Evolutionary conservation across 2,113 vertebrate genomes (phyloP).

Genomic region (Chlamydotis undulata): DNA sequence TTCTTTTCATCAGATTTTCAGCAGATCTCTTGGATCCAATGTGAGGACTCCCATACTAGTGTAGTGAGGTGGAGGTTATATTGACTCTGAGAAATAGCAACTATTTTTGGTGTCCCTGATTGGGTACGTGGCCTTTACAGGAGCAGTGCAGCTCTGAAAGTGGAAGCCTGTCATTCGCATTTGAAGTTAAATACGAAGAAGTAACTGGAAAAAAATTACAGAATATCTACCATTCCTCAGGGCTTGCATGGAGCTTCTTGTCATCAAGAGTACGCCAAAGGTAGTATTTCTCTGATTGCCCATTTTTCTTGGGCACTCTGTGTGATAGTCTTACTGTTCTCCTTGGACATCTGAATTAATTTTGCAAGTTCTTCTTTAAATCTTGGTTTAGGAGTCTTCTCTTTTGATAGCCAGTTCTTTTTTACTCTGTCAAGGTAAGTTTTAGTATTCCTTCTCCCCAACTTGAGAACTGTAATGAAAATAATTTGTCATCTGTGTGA

Average conservation of each 20-base stretch:
- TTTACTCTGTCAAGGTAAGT: neutral
- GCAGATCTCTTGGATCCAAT: neutral
- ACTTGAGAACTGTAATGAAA: neutral
- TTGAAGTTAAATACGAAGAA: neutral
- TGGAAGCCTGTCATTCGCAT: neutral
- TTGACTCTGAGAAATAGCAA: neutral
- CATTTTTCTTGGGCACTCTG: neutral
- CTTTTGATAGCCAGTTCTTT: neutral
- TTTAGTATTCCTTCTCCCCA: neutral
- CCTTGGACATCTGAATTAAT: neutral
- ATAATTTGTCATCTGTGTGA: neutral
- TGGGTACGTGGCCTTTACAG: accelerated
- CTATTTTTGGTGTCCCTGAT: neutral
- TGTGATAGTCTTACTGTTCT: neutral
- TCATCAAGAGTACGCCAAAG: neutral
- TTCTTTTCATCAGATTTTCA: neutral
- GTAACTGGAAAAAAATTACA: neutral
- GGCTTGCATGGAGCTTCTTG: neutral
- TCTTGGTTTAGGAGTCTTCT: neutral
- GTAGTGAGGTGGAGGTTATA: accelerated
- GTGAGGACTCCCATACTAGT: neutral
- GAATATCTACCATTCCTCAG: neutral
- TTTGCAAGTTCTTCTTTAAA: neutral
- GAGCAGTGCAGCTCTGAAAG: neutral
- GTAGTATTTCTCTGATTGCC: neutral